phyloP scores from a whole-genome alignment of 2,113 vertebrate species.

The Phylloscopus trochiloides region DNA sequence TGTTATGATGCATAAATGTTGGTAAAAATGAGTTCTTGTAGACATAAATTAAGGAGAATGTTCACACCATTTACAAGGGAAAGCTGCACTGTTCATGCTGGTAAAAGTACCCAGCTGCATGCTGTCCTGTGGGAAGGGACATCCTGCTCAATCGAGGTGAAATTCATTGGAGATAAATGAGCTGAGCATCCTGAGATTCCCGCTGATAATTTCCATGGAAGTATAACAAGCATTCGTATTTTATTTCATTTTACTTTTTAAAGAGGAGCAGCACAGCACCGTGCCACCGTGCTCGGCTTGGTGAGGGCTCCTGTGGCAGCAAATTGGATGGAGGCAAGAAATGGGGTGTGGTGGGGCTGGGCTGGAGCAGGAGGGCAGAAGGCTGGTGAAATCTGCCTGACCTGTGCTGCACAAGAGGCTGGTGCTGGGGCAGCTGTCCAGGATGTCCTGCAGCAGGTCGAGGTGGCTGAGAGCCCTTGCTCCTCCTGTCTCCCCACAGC shows the following conservation, averaged over 20 bases:
- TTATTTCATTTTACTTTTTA: not conserved
- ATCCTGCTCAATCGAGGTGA: not conserved
- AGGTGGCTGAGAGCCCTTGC: not conserved
- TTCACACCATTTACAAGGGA: not conserved
- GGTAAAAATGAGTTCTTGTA: conserved; percentile 14
- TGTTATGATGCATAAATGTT: not conserved
- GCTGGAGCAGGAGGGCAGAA: not conserved
- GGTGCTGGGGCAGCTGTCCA: not conserved
- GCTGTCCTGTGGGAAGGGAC: not conserved
- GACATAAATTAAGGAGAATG: conserved; percentile 18
- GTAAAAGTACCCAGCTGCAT: not conserved
- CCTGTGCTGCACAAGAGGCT: not conserved
- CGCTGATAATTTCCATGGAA: not conserved
- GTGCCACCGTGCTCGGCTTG: not conserved
- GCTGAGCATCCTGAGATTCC: not conserved
- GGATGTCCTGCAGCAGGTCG: not conserved
- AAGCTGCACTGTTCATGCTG: not conserved
- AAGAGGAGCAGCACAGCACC: not conserved
- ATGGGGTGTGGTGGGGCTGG: not conserved
- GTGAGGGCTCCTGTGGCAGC: not conserved
- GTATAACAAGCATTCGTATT: not conserved
- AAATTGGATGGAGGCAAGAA: accelerated
- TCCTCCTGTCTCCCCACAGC: not conserved
- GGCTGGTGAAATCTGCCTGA: not conserved
- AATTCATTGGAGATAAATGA: not conserved